Base-by-base conservation (phyloP, 2,888 invertebrate species). In the Andrena camellia region DNA sequence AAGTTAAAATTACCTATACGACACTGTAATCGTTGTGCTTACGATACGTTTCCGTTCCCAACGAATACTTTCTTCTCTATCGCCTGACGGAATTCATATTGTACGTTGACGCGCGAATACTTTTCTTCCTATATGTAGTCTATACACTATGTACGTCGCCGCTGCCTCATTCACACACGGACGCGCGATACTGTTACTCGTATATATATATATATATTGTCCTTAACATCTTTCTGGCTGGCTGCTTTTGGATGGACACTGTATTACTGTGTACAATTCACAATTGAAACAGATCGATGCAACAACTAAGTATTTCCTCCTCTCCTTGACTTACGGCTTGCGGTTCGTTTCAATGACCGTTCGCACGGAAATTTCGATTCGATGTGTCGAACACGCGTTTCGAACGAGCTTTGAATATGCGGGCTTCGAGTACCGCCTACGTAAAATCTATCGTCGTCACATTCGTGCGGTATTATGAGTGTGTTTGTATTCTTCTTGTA, bases 241-340 rank as follows among this genome's bases (percentile, higher is more conserved):
- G 90, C 87, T 89, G 78, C 83, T 82, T 81, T 59, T 90, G 90
- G 90, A 91, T 91, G 91, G 91, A 90, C 84, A 81, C 83, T 81
- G 86, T 87, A 83, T 87, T 82, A 82, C 73, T 85, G 69, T 81
- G 72, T 83, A 73, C 76, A 66, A 83, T 64, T 84, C 73, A 67
- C 73, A 66, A 83, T 64, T 84, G 73, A 81, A 83, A 84, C 50
- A 52, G 70, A 81, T 78, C 74, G 60, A 76, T 70, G 70, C 62
- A 26, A 81, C 62, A 75, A 72, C 81, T 86, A 86, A 82, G 20
- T 20, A 26, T n/a, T 79, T 73, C 26, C 62, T 57, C 20, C 48
- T 80, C n/a, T 42, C 23, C 50, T 68, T 77, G 80, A 76, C 68
- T 68, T 66, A 78, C 63, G 48, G 35, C 50, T 64, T 50, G 76